Conservation (phyloP, 2,797 vertebrate genomes). For the Erithacus rubecula region DNA sequence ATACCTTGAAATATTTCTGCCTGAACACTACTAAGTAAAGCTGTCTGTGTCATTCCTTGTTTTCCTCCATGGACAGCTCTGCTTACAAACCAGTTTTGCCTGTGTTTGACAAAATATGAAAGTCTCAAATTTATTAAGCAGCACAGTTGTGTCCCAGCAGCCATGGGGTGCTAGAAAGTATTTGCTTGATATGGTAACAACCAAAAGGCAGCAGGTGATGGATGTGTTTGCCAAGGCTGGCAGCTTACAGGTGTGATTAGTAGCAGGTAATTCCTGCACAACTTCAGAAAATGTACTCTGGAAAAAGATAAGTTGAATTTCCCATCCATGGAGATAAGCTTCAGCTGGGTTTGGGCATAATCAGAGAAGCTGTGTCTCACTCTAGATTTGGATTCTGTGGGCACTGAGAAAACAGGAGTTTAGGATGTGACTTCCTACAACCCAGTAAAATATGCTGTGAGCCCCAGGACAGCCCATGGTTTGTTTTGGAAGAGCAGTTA, state of each 20-base stretch:
- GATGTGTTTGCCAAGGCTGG: neutral
- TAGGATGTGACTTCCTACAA: neutral
- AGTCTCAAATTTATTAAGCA: neutral
- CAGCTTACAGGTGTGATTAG: neutral
- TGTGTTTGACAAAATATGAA: neutral
- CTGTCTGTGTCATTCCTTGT: neutral
- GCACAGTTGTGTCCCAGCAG: neutral
- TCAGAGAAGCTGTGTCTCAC: neutral
- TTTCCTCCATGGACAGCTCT: neutral
- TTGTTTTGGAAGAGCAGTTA: neutral
- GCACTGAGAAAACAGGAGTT: neutral
- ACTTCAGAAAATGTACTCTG: neutral
- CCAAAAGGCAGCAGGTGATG: neutral
- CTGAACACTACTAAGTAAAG: neutral
- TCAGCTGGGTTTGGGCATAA: neutral
- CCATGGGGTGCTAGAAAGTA: neutral
- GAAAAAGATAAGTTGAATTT: neutral
- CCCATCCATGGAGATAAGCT: neutral
- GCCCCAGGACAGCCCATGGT: neutral
- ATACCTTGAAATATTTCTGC: neutral
- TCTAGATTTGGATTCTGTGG: neutral
- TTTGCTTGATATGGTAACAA: neutral
- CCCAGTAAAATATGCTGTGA: rapidly evolving
- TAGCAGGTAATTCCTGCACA: neutral
- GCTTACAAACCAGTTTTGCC: neutral